Evolutionary conservation across 2,888 invertebrate species (phyloP).

Genomic region (Drosophila cyrtoloma): DNA sequence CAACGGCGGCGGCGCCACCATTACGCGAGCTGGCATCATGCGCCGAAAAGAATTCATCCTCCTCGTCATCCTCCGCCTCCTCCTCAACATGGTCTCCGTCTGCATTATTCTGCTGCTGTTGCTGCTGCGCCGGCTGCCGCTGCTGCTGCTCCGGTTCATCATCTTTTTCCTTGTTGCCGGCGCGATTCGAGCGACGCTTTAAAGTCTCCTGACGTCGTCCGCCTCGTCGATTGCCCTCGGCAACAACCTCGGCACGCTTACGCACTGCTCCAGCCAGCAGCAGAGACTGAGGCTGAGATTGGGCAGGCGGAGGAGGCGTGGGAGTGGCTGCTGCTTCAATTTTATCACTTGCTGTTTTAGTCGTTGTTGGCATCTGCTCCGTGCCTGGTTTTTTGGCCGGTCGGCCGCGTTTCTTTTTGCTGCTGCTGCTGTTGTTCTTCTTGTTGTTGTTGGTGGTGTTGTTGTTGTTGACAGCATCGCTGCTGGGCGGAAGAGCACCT

Average conservation of each 20-base stretch:
- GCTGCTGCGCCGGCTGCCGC: conserved; percentile 5
- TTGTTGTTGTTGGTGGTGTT: conserved; percentile 49
- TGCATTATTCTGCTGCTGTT: conserved; percentile 4
- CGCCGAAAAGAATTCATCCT: conserved; percentile 75
- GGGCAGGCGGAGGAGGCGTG: conserved; percentile 36
- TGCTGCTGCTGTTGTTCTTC: conserved; percentile 34
- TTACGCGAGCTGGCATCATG: conserved; percentile 73
- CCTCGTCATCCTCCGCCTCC: conserved; percentile 69
- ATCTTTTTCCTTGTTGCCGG: conserved; percentile 63
- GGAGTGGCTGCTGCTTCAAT: conserved; percentile 28
- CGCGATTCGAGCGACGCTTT: conserved; percentile 83
- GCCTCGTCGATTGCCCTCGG: conserved; percentile 83
- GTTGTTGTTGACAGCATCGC: conserved; percentile 54
- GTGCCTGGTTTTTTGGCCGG: conserved; percentile 52
- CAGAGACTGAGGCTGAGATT: conserved; percentile 37
- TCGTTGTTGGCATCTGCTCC: conserved; percentile 57
- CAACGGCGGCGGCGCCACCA: conserved; percentile 45
- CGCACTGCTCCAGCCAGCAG: conserved; percentile 86
- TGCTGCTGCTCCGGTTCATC: conserved; percentile 30
- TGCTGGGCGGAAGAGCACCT: conserved; percentile 14
- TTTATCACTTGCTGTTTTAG: conserved; percentile 60
- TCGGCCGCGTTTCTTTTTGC: conserved; percentile 68
- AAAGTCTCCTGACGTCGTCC: conserved; percentile 77
- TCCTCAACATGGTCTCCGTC: conserved; percentile 28
- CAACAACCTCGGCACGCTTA: conserved; percentile 86